These are phyloP conservation scores for Dryocosmus kuriphilus DNA, from an alignment of 2,888 invertebrate species.

Conservation along the genomic window DNA sequence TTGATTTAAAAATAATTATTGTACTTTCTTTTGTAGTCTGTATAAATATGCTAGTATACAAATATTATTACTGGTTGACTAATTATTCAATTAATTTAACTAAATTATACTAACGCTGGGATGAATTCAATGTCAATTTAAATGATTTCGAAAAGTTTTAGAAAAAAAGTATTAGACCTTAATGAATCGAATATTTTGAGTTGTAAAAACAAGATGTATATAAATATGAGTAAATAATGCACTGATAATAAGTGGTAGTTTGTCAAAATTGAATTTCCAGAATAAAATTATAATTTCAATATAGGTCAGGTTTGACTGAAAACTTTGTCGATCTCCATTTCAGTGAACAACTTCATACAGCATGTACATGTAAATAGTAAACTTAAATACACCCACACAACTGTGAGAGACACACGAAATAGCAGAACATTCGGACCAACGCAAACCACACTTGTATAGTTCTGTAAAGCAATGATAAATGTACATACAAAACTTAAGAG, in stretches of 20 bases:
- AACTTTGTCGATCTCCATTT: background rate
- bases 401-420: slow-evolving; percentile 29
- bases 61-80: too few species aligned
- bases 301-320: slow-evolving; percentile 20
- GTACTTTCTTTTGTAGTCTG: too few species aligned
- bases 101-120: too few species aligned
- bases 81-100: too few species aligned
- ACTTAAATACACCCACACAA: slow-evolving; percentile 1
- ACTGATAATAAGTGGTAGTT: too few species aligned
- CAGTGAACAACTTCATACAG: slow-evolving; percentile 10
- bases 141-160: too few species aligned
- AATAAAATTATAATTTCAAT: background rate
- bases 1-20: background rate
- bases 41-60: too few species aligned
- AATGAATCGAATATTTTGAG: too few species aligned
- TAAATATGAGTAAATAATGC: too few species aligned
- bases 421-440: slow-evolving; percentile 21
- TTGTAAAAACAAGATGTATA: too few species aligned
- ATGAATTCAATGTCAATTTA: too few species aligned
- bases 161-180: too few species aligned
- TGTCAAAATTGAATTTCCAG: background rate
- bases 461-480: slow-evolving; percentile 18
- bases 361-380: slow-evolving; percentile 23
- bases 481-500: background rate
- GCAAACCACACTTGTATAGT: slow-evolving; percentile 29